These are phyloP conservation scores for Diabrotica undecimpunctata DNA, from an alignment of 1,140 invertebrate genomes.

Conservation along the genomic window DNA sequence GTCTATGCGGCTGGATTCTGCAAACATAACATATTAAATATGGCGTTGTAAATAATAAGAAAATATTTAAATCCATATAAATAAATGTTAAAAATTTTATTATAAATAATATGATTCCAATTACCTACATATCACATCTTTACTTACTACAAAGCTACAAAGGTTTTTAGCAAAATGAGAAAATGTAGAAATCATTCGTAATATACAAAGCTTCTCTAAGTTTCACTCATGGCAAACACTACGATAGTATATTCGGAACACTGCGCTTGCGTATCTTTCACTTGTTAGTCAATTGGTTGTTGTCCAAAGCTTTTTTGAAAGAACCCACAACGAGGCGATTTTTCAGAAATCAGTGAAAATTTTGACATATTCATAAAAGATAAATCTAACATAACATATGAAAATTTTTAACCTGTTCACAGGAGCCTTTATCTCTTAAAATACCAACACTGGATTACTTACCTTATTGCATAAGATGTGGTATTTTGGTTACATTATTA, in stretches of 20 bases:
- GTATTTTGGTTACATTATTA: too few relatives aligned
- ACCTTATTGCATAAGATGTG: too few relatives aligned
- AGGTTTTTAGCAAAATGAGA: slow-evolving; percentile 30
- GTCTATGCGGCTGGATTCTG: slow-evolving; percentile 45
- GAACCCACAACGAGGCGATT: background rate
- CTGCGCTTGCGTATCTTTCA: slow-evolving; percentile 11
- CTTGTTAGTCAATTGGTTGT: slow-evolving; percentile 18
- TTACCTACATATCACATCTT: slow-evolving; percentile 35
- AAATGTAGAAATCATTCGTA: slow-evolving; percentile 32
- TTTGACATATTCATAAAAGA: too few relatives aligned
- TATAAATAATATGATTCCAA: slow-evolving; percentile 27
- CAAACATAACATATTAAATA: slow-evolving; percentile 46
- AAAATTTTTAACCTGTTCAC: too few relatives aligned
- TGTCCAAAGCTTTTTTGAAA: slow-evolving; percentile 16
- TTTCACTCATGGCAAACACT: slow-evolving; percentile 28
- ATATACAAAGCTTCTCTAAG: slow-evolving; percentile 35
- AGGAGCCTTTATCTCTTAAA: too few relatives aligned
- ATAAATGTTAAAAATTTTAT: slow-evolving; percentile 16
- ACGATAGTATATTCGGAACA: slow-evolving; percentile 20
- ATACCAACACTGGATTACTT: too few relatives aligned
- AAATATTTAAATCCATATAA: slow-evolving; percentile 29
- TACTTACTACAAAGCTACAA: slow-evolving; percentile 43
- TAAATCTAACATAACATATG: too few relatives aligned
- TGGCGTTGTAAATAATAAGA: slow-evolving; percentile 34
- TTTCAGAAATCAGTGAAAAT: too few relatives aligned